Conservation (phyloP, 2,888 invertebrate species). For the Psococerastis gibbosa region DNA sequence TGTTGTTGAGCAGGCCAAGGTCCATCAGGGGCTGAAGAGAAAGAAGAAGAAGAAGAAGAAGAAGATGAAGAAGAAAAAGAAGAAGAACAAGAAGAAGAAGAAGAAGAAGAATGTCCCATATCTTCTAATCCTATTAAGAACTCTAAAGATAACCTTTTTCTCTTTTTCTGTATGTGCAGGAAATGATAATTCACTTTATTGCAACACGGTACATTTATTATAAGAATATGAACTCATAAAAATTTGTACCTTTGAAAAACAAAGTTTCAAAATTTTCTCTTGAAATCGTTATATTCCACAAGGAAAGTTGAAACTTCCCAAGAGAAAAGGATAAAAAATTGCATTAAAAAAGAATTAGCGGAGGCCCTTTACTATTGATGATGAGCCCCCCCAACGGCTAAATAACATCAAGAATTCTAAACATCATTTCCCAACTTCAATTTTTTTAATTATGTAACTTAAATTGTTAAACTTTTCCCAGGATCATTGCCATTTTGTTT, state of each 20-base stretch:
- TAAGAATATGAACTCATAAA: no score
- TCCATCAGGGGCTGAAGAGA: neutral
- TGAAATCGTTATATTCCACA: no score
- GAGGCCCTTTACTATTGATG: neutral
- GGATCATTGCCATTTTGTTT: neutral
- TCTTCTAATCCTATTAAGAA: no score
- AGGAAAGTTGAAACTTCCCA: neutral
- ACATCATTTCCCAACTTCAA: neutral
- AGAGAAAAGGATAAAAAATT: neutral
- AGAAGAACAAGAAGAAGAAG: neutral
- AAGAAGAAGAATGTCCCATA: neutral
- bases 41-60: neutral
- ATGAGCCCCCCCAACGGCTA: neutral
- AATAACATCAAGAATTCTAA: neutral
- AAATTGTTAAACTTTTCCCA: constrained; percentile 3
- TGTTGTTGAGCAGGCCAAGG: no score
- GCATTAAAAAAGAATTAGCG: neutral
- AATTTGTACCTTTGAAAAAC: no score
- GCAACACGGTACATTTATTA: no score
- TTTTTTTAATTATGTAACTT: constrained; percentile 11
- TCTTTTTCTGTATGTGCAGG: no score
- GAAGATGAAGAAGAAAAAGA: neutral
- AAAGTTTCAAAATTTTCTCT: no score
- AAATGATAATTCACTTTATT: no score
- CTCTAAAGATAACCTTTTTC: no score